Evolutionary conservation across 2,797 vertebrate species (phyloP), one percentile per base, ranked within the genome.

Genomic region (Petrocephalus sullivani): DNA sequence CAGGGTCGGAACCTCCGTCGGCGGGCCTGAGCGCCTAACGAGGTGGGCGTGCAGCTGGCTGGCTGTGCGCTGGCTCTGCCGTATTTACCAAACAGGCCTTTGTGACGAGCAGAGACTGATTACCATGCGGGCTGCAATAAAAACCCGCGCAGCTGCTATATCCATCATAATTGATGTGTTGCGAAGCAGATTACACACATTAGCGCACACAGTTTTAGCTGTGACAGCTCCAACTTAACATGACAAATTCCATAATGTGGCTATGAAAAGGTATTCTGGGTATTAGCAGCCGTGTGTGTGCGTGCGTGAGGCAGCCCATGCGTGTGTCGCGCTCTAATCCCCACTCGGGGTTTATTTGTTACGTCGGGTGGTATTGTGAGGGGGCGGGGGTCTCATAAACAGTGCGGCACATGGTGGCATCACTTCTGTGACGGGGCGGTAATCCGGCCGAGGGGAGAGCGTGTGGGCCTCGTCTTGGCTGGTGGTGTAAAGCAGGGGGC

Each of bases 101-200:
- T 93, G 93, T 96, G 96, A 96, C 95, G 94, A 95, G 95, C 93
- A 94, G 94, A 95, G 95, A 96, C 94, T 94, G 95, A 96, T 96
- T 95, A 95, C 93, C 93, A 93, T 94, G 92, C 94, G 94, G 93
- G 92, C 93, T 90, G 94, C 92, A 92, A 90, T 92, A 87, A 88
- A 93, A 93, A 92, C 92, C 92, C 92, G 87, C 46, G 21, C 92
- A 75, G 89, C 92, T 94, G 94, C 93, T 95, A 94, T 95, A 96
- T 96, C 95, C 95, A 95, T 96, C 95, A 96, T 96, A 96, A 96
- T 95, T 96, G 96, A 96, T 96, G 96, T 96, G 96, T 96, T 96
- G 95, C 95, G 95, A 95, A 96, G 95, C 96, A 96, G 96, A 96
- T 96, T 96, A 96, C 95, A 96, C 96, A 96, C 95, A 96, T 96